phyloP scores from a whole-genome alignment of 1,140 invertebrate species.

The Rhysida immarginata region DNA sequence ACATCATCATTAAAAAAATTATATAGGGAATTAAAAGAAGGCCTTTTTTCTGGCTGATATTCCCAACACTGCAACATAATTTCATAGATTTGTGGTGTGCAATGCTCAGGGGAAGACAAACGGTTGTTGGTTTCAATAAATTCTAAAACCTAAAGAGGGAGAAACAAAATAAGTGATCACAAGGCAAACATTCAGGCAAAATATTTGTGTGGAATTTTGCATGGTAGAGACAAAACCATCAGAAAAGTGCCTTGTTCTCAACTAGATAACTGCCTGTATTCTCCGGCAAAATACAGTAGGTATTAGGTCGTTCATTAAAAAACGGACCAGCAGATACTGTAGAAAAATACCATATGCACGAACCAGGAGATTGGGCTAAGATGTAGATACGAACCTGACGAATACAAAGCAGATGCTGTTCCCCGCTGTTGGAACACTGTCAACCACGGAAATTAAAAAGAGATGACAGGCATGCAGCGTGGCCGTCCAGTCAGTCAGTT shows the following conservation, averaged over 20 bases:
- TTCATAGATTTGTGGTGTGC: constrained; percentile 67
- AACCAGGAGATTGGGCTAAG: too few relatives aligned
- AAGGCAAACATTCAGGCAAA: too few relatives aligned
- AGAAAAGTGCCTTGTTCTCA: neutral
- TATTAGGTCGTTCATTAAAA: neutral
- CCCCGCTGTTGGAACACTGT: too few relatives aligned
- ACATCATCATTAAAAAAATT: too few relatives aligned
- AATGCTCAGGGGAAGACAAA: constrained; percentile 56
- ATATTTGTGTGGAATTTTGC: too few relatives aligned
- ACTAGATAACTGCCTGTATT: neutral
- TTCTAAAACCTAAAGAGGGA: constrained; percentile 52
- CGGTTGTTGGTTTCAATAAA: constrained; percentile 57
- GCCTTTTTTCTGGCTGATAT: constrained; percentile 54
- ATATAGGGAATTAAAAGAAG: too few relatives aligned
- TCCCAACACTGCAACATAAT: constrained; percentile 85
- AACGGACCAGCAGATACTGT: neutral
- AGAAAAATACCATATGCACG: too few relatives aligned
- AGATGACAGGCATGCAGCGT: too few relatives aligned
- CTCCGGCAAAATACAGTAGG: neutral
- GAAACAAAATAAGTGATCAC: neutral
- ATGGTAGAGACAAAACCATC: neutral
- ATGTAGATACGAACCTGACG: too few relatives aligned
- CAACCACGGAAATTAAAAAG: too few relatives aligned
- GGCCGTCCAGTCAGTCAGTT: too few relatives aligned
- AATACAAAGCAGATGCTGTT: too few relatives aligned